Evolutionary conservation across 2,113 vertebrate genomes (phyloP).

Genomic region (Ascaphus truei): DNA sequence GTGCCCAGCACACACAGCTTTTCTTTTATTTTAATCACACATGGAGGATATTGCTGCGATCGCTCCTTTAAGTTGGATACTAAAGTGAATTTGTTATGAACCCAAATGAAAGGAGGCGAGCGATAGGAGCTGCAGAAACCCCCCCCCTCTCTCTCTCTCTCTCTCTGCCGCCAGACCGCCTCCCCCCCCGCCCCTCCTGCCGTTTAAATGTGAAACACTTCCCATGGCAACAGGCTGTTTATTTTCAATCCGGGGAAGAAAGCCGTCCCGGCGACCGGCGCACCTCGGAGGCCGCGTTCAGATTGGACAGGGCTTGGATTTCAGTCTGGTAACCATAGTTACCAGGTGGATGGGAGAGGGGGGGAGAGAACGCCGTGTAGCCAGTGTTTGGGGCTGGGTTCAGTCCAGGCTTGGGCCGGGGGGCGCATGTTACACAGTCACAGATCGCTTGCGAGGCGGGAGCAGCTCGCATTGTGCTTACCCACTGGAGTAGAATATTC

Average conservation of each 20-base stretch:
- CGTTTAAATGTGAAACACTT: neutral
- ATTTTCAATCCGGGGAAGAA: constrained; percentile 17
- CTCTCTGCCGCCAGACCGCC: neutral
- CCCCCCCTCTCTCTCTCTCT: too few species aligned
- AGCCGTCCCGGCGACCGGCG: neutral
- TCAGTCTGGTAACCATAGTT: constrained; percentile 7
- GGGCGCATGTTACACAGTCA: constrained; percentile 22
- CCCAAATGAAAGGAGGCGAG: too few species aligned
- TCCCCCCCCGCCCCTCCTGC: neutral
- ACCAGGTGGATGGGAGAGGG: constrained; percentile 18
- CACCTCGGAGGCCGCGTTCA: neutral
- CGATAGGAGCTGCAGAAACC: too few species aligned
- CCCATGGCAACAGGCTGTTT: constrained; percentile 33
- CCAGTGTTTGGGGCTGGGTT: neutral
- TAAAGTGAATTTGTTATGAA: too few species aligned
- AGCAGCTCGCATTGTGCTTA: neutral
- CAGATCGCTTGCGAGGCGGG: neutral
- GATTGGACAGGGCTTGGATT: neutral
- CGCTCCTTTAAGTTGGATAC: too few species aligned
- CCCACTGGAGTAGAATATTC: neutral
- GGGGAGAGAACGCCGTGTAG: neutral
- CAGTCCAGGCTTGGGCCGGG: too few species aligned
- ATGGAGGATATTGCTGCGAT: too few species aligned
- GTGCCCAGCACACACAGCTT: too few species aligned
- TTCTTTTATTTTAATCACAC: too few species aligned